These are phyloP conservation scores for Perca schrenkii DNA, from an alignment of 2,113 vertebrate species.

Conservation along the genomic window DNA sequence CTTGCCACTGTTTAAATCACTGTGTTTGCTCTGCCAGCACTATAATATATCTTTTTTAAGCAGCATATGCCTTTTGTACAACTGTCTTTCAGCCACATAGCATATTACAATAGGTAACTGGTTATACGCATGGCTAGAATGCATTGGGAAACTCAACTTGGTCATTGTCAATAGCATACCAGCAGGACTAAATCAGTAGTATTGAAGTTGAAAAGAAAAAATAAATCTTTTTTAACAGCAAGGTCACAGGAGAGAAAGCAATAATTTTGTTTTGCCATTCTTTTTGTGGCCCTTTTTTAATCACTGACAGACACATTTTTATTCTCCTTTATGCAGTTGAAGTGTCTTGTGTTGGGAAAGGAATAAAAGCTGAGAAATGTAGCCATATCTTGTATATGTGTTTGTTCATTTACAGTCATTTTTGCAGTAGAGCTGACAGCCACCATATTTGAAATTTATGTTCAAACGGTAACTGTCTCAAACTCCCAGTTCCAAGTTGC, in stretches of 20 bases:
- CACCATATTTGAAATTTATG: background rate
- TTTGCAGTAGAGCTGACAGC: background rate
- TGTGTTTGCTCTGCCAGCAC: slow-evolving; percentile 40
- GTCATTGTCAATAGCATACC: slow-evolving; percentile 24
- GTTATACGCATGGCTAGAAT: background rate
- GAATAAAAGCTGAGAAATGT: background rate
- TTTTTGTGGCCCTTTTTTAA: slow-evolving; percentile 21
- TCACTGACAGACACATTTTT: slow-evolving; percentile 15
- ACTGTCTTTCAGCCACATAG: slow-evolving; percentile 30
- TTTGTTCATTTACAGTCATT: background rate
- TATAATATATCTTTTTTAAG: slow-evolving; percentile 42
- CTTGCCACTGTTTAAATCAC: slow-evolving; percentile 51
- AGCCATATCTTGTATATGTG: background rate
- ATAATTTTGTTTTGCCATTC: slow-evolving; percentile 1
- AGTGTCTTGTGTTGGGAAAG: background rate
- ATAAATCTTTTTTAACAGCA: background rate
- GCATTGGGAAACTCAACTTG: slow-evolving; percentile 21
- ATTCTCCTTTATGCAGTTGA: background rate
- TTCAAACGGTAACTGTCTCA: background rate
- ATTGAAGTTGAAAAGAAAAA: slow-evolving; percentile 20
- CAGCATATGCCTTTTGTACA: slow-evolving; percentile 20
- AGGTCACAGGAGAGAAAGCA: slow-evolving; percentile 31
- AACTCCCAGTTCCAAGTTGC: background rate
- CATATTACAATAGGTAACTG: slow-evolving; percentile 9
- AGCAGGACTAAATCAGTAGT: background rate